Conservation (phyloP, 2,797 vertebrate genomes). For the Anabas testudineus region DNA sequence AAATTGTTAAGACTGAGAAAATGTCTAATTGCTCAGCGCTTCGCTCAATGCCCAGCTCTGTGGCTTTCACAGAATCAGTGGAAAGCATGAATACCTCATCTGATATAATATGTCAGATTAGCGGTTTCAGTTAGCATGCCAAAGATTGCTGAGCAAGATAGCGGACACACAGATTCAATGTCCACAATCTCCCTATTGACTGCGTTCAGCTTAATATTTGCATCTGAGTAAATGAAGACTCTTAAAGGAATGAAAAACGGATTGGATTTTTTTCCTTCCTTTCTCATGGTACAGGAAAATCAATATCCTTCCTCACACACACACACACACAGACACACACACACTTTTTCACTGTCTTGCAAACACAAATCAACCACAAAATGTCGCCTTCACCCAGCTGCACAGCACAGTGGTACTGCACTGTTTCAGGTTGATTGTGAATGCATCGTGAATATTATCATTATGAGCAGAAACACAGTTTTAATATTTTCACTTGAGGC, state of each 20-base stretch:
- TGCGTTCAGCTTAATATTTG: constrained; percentile 79
- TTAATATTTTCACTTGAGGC: constrained; percentile 13
- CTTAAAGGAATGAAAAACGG: constrained; percentile 79
- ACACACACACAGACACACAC: constrained; percentile 16
- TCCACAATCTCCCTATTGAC: constrained; percentile 81
- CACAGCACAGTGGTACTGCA: constrained; percentile 7
- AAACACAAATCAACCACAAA: constrained; percentile 61
- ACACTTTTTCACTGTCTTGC: constrained; percentile 46
- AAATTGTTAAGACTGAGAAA: constrained; percentile 72
- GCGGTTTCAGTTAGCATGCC: constrained; percentile 82
- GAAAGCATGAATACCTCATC: constrained; percentile 80
- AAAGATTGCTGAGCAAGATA: constrained; percentile 79
- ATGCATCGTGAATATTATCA: constrained; percentile 16
- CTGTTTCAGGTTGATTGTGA: constrained; percentile 6
- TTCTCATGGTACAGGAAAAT: constrained; percentile 78
- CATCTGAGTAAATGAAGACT: constrained; percentile 81
- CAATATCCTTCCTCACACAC: constrained; percentile 62
- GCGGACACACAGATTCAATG: constrained; percentile 71
- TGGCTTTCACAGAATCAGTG: constrained; percentile 74
- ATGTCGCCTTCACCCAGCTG: constrained; percentile 60
- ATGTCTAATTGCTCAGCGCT: constrained; percentile 72
- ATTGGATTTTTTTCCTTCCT: constrained; percentile 71
- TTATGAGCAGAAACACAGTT: constrained; percentile 13
- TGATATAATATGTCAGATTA: constrained; percentile 85
- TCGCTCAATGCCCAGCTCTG: constrained; percentile 68